These are phyloP conservation scores for Zoanthus gigantus DNA, from an alignment of 92 coral and sea anemone species.

Conservation along the genomic window DNA sequence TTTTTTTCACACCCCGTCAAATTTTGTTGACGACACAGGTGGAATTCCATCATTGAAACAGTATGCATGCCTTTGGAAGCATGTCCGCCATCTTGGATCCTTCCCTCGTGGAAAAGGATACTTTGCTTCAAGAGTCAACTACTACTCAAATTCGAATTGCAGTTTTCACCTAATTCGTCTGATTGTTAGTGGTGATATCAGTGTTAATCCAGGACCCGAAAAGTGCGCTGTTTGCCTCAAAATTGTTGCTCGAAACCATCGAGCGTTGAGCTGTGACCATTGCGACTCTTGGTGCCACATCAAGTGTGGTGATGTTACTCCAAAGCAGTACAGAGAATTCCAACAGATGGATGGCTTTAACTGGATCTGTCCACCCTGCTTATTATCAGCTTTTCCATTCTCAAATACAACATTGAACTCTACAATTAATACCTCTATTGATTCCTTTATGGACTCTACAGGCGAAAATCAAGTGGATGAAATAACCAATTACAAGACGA, in stretches of 20 bases:
- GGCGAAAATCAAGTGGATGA: constrained; percentile 31
- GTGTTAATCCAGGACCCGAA: neutral
- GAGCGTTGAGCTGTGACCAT: constrained; percentile 20
- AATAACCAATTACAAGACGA: constrained; percentile 42
- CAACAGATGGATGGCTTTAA: constrained; percentile 1
- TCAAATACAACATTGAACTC: constrained; percentile 13
- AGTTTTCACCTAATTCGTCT: neutral
- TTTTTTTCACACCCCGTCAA: constrained; percentile 31
- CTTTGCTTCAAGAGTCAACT: constrained; percentile 29
- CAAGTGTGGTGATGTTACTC: constrained; percentile 23
- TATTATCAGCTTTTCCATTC: constrained; percentile 3
- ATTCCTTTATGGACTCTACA: constrained; percentile 36
- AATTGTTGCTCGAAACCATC: constrained; percentile 28
- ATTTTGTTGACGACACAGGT: constrained; percentile 36
- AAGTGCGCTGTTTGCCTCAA: constrained; percentile 22
- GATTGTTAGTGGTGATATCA: neutral
- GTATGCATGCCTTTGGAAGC: constrained; percentile 19
- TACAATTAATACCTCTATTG: constrained; percentile 26
- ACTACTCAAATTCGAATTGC: constrained; percentile 28
- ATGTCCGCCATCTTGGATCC: constrained; percentile 17
- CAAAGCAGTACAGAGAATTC: neutral
- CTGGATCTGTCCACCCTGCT: constrained; percentile 35
- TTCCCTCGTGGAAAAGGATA: constrained; percentile 20
- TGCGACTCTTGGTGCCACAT: constrained; percentile 30
- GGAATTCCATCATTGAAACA: constrained; percentile 32